Percentiles rank a stretch among this genome's conserved stretches.
These are phyloP conservation scores for Cisticola juncidis DNA, from an alignment of 2,113 vertebrate genomes.

Conservation along the genomic window DNA sequence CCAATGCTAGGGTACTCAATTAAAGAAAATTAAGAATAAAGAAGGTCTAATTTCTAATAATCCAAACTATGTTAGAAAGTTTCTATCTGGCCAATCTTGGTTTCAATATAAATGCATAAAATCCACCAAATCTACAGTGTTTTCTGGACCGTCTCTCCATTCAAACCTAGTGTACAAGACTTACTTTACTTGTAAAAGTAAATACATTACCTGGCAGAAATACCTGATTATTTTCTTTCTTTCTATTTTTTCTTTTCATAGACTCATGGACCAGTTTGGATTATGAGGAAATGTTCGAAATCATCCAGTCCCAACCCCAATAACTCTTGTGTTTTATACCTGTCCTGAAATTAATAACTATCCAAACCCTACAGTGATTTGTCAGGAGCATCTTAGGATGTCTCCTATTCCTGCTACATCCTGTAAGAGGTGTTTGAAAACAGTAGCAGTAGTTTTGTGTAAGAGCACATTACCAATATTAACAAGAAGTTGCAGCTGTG, in stretches of 20 bases:
- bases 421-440: not conserved
- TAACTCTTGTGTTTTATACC: not conserved
- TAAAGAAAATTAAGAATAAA: not conserved
- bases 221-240: not conserved
- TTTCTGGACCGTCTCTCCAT: not conserved
- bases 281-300: not conserved
- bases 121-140: not conserved
- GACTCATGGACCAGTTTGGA: not conserved
- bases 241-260: not conserved
- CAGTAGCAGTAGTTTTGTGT: not conserved
- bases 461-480: not conserved
- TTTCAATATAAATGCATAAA: not conserved
- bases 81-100: accelerated
- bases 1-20: not conserved
- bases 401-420: not conserved
- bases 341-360: not conserved
- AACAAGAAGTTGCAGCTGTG: not conserved
- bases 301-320: not conserved
- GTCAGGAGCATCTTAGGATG: not conserved
- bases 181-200: not conserved
- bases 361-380: not conserved
- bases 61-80: not conserved
- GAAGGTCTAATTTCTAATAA: not conserved
- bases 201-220: not conserved
- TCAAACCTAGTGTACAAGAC: not conserved